phyloP scores from a whole-genome alignment of 1,140 invertebrate genomes.

The Drosophila takahashii region DNA sequence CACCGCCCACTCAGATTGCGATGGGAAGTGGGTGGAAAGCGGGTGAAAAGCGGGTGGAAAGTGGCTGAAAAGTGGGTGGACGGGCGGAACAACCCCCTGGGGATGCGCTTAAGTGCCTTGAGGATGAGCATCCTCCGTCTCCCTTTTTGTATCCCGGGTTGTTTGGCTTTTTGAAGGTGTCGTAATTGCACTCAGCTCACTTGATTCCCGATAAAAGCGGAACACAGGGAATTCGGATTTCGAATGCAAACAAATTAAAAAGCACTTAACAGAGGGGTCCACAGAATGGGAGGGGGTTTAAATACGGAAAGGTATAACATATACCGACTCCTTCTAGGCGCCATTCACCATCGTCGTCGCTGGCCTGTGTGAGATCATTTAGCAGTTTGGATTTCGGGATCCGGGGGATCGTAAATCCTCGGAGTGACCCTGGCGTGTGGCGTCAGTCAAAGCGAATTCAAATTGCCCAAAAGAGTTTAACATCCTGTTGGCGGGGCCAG shows the following conservation, averaged over 20 bases:
- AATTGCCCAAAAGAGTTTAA: slow-evolving; percentile 38
- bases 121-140: slow-evolving; percentile 24
- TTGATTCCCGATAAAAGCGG: slow-evolving; percentile 72
- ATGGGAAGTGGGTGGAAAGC: background rate
- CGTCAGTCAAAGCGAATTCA: slow-evolving; percentile 78
- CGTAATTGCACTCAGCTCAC: slow-evolving; percentile 78
- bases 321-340: slow-evolving; percentile 39
- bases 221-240: slow-evolving; percentile 44
- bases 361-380: slow-evolving; percentile 33
- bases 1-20: slow-evolving; percentile 7
- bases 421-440: slow-evolving; percentile 64
- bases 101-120: slow-evolving; percentile 73
- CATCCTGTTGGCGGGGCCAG: slow-evolving; percentile 37
- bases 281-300: background rate
- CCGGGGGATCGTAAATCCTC: slow-evolving; percentile 59
- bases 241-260: slow-evolving; percentile 79
- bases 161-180: slow-evolving; percentile 76
- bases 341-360: slow-evolving; percentile 20
- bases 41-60: slow-evolving; percentile 7
- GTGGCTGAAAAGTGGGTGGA: slow-evolving; percentile 10
- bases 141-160: slow-evolving; percentile 21
- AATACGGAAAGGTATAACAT: background rate
- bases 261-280: slow-evolving; percentile 68
- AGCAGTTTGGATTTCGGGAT: slow-evolving; percentile 9
- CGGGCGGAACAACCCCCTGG: slow-evolving; percentile 48